These are phyloP conservation scores for Centropyge bicolor DNA, from an alignment of 2,797 vertebrate genomes.

Conservation along the genomic window DNA sequence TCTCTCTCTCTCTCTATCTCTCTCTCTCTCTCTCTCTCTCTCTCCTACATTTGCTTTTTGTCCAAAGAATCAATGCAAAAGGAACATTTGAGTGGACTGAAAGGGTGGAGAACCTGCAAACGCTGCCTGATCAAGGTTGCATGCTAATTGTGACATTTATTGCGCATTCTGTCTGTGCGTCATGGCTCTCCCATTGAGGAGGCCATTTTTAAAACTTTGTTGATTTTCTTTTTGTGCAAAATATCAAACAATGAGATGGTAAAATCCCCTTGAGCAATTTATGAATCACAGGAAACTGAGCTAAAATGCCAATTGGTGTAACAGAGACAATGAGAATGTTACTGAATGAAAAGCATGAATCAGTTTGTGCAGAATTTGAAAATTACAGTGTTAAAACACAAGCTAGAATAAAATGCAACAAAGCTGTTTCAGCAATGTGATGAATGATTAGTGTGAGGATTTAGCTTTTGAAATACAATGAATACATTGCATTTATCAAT, in stretches of 20 bases:
- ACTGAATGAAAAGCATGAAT: background rate
- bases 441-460: no score
- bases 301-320: background rate
- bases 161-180: constrained; percentile 29
- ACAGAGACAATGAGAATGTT: background rate
- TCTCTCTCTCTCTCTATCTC: constrained; percentile 38
- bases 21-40: constrained; percentile 35
- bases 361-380: background rate
- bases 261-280: background rate
- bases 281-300: background rate
- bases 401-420: no score
- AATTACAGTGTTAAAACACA: no score
- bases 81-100: constrained; percentile 42
- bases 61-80: constrained; percentile 52
- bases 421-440: no score
- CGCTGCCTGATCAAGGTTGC: constrained; percentile 28
- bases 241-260: constrained; percentile 2
- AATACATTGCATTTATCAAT: no score
- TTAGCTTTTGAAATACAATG: no score
- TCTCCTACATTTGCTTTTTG: constrained; percentile 45
- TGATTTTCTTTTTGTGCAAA: constrained; percentile 13
- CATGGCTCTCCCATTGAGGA: background rate
- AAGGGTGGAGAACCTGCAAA: constrained; percentile 10
- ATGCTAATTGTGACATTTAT: constrained; percentile 72
- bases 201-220: background rate